Evolutionary conservation across 2,888 invertebrate genomes (phyloP).

Genomic region (Sinotaia quadrata): DNA sequence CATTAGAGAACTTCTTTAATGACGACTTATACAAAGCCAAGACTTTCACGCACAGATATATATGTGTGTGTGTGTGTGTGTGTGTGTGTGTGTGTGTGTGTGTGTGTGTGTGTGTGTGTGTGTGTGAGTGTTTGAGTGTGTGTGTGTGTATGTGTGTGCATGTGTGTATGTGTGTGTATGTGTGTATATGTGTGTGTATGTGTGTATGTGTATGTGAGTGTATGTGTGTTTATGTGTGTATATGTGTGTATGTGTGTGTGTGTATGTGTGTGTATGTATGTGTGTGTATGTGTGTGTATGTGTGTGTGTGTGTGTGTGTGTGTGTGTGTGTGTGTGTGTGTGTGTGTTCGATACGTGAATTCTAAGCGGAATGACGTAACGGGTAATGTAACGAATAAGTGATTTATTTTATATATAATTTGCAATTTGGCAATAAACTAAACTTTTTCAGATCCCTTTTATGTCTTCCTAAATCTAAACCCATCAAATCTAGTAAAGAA

Average conservation of each 20-base stretch:
- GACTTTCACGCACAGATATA: too few species aligned
- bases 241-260: slow-evolving; percentile 13
- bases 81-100: slow-evolving; percentile 14
- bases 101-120: slow-evolving; percentile 7
- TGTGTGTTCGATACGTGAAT: too few species aligned
- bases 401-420: too few species aligned
- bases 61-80: slow-evolving; percentile 21
- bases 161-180: slow-evolving; percentile 12
- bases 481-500: too few species aligned
- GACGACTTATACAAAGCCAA: too few species aligned
- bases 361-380: too few species aligned
- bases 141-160: slow-evolving; percentile 4
- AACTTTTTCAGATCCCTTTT: too few species aligned
- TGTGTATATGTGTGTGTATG: slow-evolving; percentile 9
- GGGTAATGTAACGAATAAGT: too few species aligned
- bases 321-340: slow-evolving; percentile 10
- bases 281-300: slow-evolving; percentile 14
- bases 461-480: too few species aligned
- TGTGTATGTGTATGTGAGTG: slow-evolving; percentile 10
- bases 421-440: too few species aligned
- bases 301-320: slow-evolving; percentile 12
- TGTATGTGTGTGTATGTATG: slow-evolving; percentile 13
- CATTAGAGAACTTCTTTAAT: too few species aligned
- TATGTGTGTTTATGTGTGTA: too few species aligned
- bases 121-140: slow-evolving; percentile 15